Evolutionary conservation across 2,888 invertebrate species (phyloP), one percentile per base, ranked within the genome.

Genomic region (Ischnus inquisitorius): DNA sequence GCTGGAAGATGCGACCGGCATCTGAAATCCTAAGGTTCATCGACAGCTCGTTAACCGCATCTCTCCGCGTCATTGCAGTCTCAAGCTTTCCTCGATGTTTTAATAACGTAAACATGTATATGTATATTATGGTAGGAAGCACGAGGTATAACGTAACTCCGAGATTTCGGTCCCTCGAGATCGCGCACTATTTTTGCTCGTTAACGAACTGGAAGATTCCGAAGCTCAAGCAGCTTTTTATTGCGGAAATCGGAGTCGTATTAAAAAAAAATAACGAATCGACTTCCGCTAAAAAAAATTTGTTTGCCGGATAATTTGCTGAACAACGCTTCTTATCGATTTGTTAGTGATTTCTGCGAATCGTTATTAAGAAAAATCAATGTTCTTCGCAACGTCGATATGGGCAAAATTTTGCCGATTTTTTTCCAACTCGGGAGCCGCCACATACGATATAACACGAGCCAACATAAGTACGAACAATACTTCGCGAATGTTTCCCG

Each of bases 1-100:
- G 79, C 76, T 67, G 65, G 71, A 79, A 51, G 79, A 79, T 76
- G 65, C 71, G 83, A 83, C 57, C 43, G 65, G 83, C 51, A 76
- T 83, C 34, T 43, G 54, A 41, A 76, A 57, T 39, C 43, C 19
- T 57, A 25, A 8, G 62, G 60, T 64, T 65, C 65, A 71, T 83
- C 67, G 16, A 54, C 64, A 28, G 48, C 28, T 76, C 43, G 46
- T 75, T 64, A 41, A 54, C 51, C 34, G 46, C 60, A 46, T 75
- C 25, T 69, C 69, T 28, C 22, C 25, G 46, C 25, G 69, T 2
- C 68, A 16, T 41, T 16, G 10, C 19, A 43, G 14, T 65, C 46
- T 28, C 76, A 54, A 69, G 64, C 57, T 57, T 79, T 75, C 1
- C 5, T 28, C 57, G 25, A 57, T 57, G 22, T 57, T 57, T 57